These are phyloP conservation scores for Branchinecta sandiegonensis DNA, from an alignment of 2,888 invertebrate genomes.

Conservation along the genomic window DNA sequence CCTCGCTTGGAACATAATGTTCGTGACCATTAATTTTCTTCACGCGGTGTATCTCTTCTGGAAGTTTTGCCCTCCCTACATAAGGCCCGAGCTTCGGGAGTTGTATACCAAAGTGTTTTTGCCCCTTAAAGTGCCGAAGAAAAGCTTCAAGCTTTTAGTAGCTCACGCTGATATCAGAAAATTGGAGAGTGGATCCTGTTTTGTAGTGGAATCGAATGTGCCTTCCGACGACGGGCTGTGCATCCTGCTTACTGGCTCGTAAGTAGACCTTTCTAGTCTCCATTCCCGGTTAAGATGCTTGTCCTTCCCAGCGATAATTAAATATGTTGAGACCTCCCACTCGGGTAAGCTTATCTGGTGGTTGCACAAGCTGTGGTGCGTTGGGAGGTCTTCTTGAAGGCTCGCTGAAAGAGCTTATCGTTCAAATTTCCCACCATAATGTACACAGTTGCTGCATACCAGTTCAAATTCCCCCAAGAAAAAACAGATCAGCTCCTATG, in stretches of 20 bases:
- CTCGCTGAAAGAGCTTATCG: too few relatives aligned
- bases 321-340: too few relatives aligned
- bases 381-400: too few relatives aligned
- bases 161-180: neutral
- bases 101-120: neutral
- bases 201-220: conserved; percentile 12
- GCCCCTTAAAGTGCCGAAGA: conserved; percentile 6
- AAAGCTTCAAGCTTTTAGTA: conserved; percentile 6
- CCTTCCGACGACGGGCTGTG: conserved; percentile 16
- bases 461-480: too few relatives aligned
- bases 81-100: neutral
- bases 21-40: conserved; percentile 51
- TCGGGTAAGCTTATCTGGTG: too few relatives aligned
- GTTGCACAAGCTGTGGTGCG: too few relatives aligned
- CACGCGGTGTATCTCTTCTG: conserved; percentile 50
- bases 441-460: too few relatives aligned
- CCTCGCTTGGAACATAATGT: conserved; percentile 55
- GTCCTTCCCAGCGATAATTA: too few relatives aligned
- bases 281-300: too few relatives aligned
- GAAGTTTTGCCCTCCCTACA: conserved; percentile 24
- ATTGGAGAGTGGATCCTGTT: neutral
- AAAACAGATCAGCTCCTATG: too few relatives aligned
- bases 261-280: neutral
- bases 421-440: too few relatives aligned
- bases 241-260: conserved; percentile 7